Evolutionary conservation across 1,140 invertebrate genomes (phyloP), one percentile per base, ranked within the genome.

Genomic region (Pogonognathellus flavescens): DNA sequence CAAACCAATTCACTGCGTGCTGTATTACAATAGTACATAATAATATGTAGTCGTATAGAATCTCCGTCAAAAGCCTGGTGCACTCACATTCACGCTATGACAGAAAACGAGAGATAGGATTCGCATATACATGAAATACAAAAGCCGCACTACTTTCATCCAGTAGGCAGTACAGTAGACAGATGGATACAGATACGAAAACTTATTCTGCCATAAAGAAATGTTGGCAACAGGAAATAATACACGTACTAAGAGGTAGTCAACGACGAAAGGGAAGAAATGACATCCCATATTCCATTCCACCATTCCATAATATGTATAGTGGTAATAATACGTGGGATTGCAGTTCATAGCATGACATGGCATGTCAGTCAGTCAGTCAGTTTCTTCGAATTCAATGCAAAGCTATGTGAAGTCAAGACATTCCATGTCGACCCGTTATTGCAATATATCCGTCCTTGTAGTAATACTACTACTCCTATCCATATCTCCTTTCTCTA

Each of bases 181-280:
- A 66, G 59, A 10, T 66, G 62, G 20, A 66, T 66, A 25, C 14
- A 66, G 10, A 13, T 13, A 25, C 18, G 20, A 25, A 66, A 66
- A 25, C 22, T 14, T 66, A 66, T 20, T 66, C 10, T 66, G 25
- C 14, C 14, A 66, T 25, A 66, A 22, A 66, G 62, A 66, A 66
- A 66, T 66, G 20, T 66, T 13, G 62, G 62, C 20, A 66, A 66
- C 62, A 25, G 20, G 62, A 62, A 62, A 66, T 66, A 66, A 66
- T 18, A 8, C 25, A 66, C 62, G 62, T 66, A 25, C 62, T 3
- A 18, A 20, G 62, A 66, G 10, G 20, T 25, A 66, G 62, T 31
- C 0, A 66, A 66, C 20, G 62, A 18, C n/a, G n/a, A 66, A 66
- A n/a, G n/a, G 25, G 25, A 66, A 25, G 62, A 66, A 66, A 20